Evolutionary conservation across 2,888 invertebrate species (phyloP).

Genomic region (Hofmannophila pseudospretella): DNA sequence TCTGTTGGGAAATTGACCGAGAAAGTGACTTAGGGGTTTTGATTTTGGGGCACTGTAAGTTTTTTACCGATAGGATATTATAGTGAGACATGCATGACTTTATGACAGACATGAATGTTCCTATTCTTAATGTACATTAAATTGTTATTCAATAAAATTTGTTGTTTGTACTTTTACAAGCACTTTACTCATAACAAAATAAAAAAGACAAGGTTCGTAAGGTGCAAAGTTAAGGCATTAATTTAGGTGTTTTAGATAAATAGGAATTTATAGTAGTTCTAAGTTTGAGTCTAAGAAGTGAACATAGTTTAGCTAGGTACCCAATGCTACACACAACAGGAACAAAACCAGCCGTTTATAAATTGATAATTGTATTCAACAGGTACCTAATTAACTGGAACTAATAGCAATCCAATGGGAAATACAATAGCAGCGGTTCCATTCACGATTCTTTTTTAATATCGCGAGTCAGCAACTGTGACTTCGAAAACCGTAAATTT

Average conservation of each 20-base stretch:
- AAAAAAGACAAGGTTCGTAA: too few relatives aligned
- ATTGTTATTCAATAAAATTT: not conserved
- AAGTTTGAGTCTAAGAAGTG: too few relatives aligned
- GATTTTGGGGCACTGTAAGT: too few relatives aligned
- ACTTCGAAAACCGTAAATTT: not conserved
- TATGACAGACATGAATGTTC: not conserved
- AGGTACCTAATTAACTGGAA: slow-evolving; percentile 31
- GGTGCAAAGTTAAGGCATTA: too few relatives aligned
- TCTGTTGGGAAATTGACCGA: not conserved
- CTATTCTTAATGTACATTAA: too few relatives aligned
- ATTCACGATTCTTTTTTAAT: slow-evolving; percentile 3
- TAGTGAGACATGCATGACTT: not conserved
- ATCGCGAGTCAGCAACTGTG: not conserved
- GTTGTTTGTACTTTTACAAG: not conserved
- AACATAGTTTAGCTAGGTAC: too few relatives aligned
- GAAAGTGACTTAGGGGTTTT: too few relatives aligned
- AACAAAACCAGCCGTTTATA: too few relatives aligned
- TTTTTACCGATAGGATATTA: too few relatives aligned
- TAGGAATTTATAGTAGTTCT: too few relatives aligned
- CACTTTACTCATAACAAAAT: not conserved
- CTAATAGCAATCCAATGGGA: slow-evolving; percentile 26
- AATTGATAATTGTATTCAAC: slow-evolving; percentile 20
- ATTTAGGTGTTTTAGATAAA: too few relatives aligned
- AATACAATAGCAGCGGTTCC: slow-evolving; percentile 12
- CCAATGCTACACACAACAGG: too few relatives aligned